Conservation (phyloP, 2,888 invertebrate species). For the Lottia gigantea region DNA sequence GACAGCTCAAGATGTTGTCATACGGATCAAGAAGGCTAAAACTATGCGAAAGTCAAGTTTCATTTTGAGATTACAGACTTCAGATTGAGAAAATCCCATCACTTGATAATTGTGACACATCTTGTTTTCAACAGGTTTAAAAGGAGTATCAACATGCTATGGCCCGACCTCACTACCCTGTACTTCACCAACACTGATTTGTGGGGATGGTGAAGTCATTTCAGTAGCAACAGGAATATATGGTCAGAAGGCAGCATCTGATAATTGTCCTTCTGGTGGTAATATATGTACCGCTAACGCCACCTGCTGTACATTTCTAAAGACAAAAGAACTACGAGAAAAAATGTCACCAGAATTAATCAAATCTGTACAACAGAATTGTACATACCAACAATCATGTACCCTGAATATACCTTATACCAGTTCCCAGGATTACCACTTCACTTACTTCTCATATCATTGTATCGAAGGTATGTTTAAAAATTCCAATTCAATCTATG, state of each 20-base stretch:
- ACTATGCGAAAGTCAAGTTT: no score
- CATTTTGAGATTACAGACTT: no score
- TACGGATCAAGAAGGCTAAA: no score
- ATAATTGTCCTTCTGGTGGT: background rate
- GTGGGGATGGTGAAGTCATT: background rate
- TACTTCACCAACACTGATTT: background rate
- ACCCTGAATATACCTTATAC: background rate
- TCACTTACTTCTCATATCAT: background rate
- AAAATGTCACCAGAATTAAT: background rate
- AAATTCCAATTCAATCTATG: no score
- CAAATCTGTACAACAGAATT: background rate
- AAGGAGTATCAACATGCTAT: background rate
- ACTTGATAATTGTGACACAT: no score
- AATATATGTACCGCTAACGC: background rate
- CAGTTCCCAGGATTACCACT: background rate
- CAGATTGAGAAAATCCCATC: no score
- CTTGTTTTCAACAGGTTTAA: no score
- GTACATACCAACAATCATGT: background rate
- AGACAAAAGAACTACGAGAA: background rate
- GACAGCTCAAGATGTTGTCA: no score
- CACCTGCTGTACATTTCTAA: background rate
- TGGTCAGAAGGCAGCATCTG: background rate
- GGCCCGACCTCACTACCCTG: background rate
- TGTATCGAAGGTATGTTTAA: background rate
- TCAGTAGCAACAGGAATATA: background rate